Conservation (phyloP, 2,888 invertebrate genomes). For the Lasius fuliginosus region DNA sequence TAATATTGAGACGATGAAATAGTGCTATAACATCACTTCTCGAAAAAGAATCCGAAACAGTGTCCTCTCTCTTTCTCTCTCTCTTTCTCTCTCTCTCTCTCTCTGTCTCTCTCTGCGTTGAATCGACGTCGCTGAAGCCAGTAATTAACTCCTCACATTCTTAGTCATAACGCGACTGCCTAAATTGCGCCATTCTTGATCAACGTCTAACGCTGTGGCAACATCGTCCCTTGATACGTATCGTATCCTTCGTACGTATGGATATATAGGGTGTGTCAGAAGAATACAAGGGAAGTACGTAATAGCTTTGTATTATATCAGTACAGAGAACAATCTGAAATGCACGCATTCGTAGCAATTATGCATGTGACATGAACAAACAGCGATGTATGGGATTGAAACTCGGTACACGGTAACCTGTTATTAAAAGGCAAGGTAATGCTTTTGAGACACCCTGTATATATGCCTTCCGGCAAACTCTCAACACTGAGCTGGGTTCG, state of each 20-base stretch:
- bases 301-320: background rate
- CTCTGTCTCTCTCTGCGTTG: background rate
- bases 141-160: conserved; percentile 37
- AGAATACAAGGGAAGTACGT: background rate
- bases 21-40: background rate
- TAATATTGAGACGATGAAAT: background rate
- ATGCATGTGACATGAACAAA: background rate
- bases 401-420: background rate
- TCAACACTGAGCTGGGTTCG: conserved; percentile 34
- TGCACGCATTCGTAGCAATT: background rate
- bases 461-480: conserved; percentile 44
- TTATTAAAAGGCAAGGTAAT: background rate
- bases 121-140: conserved; percentile 13
- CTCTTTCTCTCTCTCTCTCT: background rate
- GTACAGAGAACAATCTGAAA: background rate
- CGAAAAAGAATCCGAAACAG: background rate
- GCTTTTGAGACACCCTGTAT: conserved; percentile 29
- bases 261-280: background rate
- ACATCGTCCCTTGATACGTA: conserved; percentile 42
- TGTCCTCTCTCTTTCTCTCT: background rate
- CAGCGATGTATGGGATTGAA: background rate
- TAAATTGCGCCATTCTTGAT: conserved; percentile 51
- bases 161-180: conserved; percentile 38
- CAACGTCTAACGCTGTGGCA: conserved; percentile 41
- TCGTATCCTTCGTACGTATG: conserved; percentile 29